Conservation (phyloP, 2,797 vertebrate genomes). For the Mareca penelope region DNA sequence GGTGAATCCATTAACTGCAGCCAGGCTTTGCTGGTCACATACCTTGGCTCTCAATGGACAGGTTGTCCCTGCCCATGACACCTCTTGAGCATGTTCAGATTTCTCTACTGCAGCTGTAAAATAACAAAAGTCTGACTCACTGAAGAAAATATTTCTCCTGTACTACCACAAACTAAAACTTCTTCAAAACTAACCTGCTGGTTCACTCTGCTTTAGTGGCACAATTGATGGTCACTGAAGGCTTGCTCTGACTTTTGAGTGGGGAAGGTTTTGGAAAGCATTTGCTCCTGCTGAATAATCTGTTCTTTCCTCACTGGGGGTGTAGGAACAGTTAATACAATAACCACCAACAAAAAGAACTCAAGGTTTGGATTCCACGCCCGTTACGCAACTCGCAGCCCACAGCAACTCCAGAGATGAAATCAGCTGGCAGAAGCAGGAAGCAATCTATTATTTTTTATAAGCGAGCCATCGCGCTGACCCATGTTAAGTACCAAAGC, state of each 20-base stretch:
- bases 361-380: not conserved
- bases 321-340: constrained; percentile 49
- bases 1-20: not conserved
- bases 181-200: not conserved
- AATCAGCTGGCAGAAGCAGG: constrained; percentile 57
- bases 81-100: not conserved
- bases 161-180: not conserved
- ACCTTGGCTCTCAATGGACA: not conserved
- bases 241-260: not conserved
- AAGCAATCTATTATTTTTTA: constrained; percentile 34
- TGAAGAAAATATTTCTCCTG: not conserved
- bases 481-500: not conserved
- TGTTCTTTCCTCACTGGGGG: not conserved
- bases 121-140: not conserved
- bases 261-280: not conserved
- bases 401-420: constrained; percentile 30
- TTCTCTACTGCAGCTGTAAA: not conserved
- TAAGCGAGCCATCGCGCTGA: not conserved
- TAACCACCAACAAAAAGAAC: constrained; percentile 12
- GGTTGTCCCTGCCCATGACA: not conserved
- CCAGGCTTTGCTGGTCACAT: not conserved
- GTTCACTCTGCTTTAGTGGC: not conserved
- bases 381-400: not conserved
- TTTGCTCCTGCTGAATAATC: not conserved
- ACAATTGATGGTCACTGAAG: not conserved